A percentile compares a stretch with the other conserved stretches of the same genome.
These are phyloP conservation scores for Emberiza fucata DNA, from an alignment of 2,113 vertebrate species.

Conservation along the genomic window DNA sequence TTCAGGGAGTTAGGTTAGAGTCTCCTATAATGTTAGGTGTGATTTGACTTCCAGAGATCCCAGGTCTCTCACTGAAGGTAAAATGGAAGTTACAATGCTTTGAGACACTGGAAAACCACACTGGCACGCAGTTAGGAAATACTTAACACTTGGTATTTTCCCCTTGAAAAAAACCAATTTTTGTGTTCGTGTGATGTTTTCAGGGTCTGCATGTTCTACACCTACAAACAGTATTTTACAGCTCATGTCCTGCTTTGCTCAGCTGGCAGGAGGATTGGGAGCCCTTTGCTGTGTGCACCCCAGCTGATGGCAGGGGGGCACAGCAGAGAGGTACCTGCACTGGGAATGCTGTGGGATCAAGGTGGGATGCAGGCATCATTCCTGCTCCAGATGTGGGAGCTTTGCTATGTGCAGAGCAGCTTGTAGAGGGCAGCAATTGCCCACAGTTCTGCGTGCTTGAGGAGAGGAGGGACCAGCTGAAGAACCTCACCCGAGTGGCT, in stretches of 20 bases:
- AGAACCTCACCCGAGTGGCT: neutral
- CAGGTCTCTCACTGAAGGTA: neutral
- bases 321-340: neutral
- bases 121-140: neutral
- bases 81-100: neutral
- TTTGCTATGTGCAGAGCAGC: conserved; percentile 39
- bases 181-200: neutral
- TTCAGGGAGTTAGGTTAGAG: neutral
- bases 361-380: conserved; percentile 39
- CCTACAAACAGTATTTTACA: neutral
- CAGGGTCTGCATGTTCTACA: neutral
- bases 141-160: neutral
- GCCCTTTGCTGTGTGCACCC: neutral
- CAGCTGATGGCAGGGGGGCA: neutral
- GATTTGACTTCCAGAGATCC: neutral
- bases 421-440: conserved; percentile 77
- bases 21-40: neutral
- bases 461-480: neutral
- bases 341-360: neutral
- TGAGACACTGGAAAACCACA: neutral
- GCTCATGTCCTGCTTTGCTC: neutral
- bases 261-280: neutral
- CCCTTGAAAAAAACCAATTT: neutral
- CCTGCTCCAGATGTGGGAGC: neutral
- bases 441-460: neutral